Evolutionary conservation across 1,140 invertebrate species (phyloP).

Genomic region (Drosophila kanapiae): DNA sequence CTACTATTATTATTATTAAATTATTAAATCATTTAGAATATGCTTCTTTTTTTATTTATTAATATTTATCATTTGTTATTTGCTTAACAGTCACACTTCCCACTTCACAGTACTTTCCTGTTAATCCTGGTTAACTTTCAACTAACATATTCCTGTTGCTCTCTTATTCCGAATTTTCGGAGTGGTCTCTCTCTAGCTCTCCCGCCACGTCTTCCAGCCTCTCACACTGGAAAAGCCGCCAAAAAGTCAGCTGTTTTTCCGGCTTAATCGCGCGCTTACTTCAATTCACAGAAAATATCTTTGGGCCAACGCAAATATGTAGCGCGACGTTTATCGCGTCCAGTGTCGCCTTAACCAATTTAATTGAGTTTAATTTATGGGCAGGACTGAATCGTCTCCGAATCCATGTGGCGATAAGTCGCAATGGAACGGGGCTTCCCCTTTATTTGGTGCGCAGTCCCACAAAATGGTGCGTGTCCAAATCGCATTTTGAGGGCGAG

Average conservation of each 20-base stretch:
- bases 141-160: conserved; percentile 37
- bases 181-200: conserved; percentile 9
- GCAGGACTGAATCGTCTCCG: conserved; percentile 33
- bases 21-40: no score
- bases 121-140: neutral
- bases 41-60: neutral
- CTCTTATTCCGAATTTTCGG: conserved; percentile 60
- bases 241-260: conserved; percentile 66
- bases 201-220: conserved; percentile 20
- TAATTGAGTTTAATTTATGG: conserved; percentile 68
- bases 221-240: conserved; percentile 61
- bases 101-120: neutral
- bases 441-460: neutral
- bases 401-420: conserved; percentile 34
- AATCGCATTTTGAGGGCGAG: conserved; percentile 65
- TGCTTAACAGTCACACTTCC: neutral
- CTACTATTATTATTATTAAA: neutral
- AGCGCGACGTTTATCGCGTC: conserved; percentile 44
- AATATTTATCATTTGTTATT: neutral
- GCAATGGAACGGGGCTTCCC: conserved; percentile 2
- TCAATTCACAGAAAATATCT: conserved; percentile 12
- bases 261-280: conserved; percentile 9
- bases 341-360: conserved; percentile 40
- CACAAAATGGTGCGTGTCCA: conserved; percentile 72
- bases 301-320: conserved; percentile 37